Evolutionary conservation across 2,888 invertebrate genomes (phyloP), one percentile per base, ranked within the genome.

Genomic region (Ganaspis brasiliensis): DNA sequence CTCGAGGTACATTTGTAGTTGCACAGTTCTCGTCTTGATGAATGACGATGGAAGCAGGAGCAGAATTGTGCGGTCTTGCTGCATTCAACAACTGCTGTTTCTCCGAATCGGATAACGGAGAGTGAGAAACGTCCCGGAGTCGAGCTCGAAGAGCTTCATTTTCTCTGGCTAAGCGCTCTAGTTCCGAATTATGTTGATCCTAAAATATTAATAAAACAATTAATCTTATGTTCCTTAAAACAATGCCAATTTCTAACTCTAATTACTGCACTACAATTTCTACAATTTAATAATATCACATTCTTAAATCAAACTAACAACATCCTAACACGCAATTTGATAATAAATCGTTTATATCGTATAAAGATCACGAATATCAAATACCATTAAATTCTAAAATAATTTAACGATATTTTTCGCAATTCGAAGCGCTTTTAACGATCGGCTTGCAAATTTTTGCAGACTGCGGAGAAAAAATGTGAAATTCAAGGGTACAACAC

Each of bases 41-140:
- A 9, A 82, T 74, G 10, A 80, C 82, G 86, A 96, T 96, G 74
- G 96, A 96, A n/a, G 96, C 95, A 19, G 96, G 96, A 71, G 96
- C 96, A 71, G 96, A 96, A 87, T 95, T 96, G 90, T 96, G 96
- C 91, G 96, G 93, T 85, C 95, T 93, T 61, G 93, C 92, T 87
- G 93, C 93, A 89, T 96, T 96, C 86, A 96, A 93, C 89, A 96
- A 92, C 91, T 96, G 96, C 87, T 96, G 95, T 92, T 96, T 96
- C 92, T 96, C 96, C 86, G 95, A 95, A 92, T 96, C 96, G 71
- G 96, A 96, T 82, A 96, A 92, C 81, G 96, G 96, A 79, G 96
- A 96, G 92, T 96, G 96, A 57, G 95, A 94, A 75, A 96, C 96
- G 91, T 96, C 96, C 83, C 95, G 94, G 85, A 96, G 93, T 83